phyloP scores from a whole-genome alignment of 2,113 vertebrate species.

The Calyptomena viridis region DNA sequence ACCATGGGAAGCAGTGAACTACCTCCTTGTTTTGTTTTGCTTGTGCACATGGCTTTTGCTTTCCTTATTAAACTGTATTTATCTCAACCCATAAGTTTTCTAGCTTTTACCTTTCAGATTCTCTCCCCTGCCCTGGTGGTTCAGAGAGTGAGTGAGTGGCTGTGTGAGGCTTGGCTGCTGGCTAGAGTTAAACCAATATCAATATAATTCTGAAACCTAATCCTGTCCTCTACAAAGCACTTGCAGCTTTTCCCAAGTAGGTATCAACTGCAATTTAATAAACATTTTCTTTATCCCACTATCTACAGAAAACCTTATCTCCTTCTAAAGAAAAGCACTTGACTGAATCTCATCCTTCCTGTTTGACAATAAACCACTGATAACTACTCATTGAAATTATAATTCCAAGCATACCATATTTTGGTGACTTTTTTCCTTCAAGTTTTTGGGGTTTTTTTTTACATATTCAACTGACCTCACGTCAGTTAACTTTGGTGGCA shows the following conservation, averaged over 20 bases:
- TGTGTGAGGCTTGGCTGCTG: not conserved
- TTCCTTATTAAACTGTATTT: not conserved
- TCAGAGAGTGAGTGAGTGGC: rapidly evolving
- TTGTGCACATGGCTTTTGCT: not conserved
- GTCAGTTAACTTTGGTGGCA: not conserved
- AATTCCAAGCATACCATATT: not conserved
- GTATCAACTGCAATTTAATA: slow-evolving; percentile 1
- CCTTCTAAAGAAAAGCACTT: not conserved
- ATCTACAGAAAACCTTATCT: not conserved
- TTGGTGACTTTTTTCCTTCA: not conserved
- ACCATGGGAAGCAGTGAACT: not conserved
- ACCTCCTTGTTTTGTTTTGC: not conserved
- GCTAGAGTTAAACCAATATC: not conserved
- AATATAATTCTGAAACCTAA: not conserved
- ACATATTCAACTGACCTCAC: not conserved
- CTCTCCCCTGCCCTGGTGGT: rapidly evolving
- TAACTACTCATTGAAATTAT: not conserved
- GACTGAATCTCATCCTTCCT: slow-evolving; percentile 14
- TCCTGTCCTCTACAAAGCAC: not conserved
- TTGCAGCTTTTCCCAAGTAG: not conserved
- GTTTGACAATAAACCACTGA: not conserved
- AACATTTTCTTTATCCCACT: not conserved
- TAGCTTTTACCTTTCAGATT: not conserved
- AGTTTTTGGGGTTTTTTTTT: not conserved
- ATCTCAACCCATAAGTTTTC: not conserved